Evolutionary conservation across 2,113 vertebrate genomes (phyloP), one percentile per base, ranked within the genome.

Genomic region (Rhinichthys klamathensis): DNA sequence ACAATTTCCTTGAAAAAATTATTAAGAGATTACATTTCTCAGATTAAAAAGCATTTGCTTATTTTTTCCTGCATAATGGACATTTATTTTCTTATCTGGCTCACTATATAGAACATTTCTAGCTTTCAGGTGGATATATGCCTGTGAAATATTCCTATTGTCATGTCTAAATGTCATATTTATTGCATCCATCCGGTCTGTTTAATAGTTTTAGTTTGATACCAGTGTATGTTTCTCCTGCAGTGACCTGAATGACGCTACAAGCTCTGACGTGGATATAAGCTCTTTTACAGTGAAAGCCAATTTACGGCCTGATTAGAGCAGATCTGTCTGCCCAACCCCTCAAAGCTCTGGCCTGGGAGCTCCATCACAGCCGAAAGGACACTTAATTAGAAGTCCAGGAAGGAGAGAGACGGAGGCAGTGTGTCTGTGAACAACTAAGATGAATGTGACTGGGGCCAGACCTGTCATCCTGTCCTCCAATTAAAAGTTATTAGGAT

Each of bases 221-320:
- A 93, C 81, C 6, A 13, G 51, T 87, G 87, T 90, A 90, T 89
- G 91, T 89, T 88, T 91, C 88, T n/a, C 25, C 88, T 74, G 54
- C 89, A 89, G 88, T 93, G 93, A 94, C 93, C 94, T 93, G 92
- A 86, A 93, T 93, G 92, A 85, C 80, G 79, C 79, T 89, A 86
- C 82, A 89, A 90, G 89, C 91, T 89, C 88, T 94, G 94, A 94
- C 93, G 92, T 92, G 88, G 89, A 90, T 90, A 82, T 95, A 95
- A 95, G 94, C 94, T 93, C 94, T 94, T 95, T 95, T 95, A 89
- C 46, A 92, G 84, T 86, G 92, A 94, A 95, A 95, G 94, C 94
- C 94, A 94, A 95, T 95, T 95, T 95, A 88, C 83, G 72, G 81
- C 87, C 91, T 93, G 94, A 94, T 95, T 93, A 94, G 88, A 87